phyloP scores from a whole-genome alignment of 1,140 invertebrate species.

The Drosophila parvula region DNA sequence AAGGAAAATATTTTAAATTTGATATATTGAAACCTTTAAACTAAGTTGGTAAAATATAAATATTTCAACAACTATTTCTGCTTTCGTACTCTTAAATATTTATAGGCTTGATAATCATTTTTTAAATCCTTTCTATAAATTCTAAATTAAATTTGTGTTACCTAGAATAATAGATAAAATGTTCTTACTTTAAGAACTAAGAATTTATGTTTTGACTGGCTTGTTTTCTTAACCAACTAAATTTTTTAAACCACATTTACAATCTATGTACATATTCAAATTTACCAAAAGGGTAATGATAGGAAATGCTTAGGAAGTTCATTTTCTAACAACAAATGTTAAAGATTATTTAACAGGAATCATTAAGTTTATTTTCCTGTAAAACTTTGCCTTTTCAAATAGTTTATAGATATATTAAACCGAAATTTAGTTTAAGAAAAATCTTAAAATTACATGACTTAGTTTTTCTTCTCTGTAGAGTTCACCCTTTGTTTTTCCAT shows the following conservation, averaged over 20 bases:
- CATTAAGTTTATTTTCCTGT: not conserved
- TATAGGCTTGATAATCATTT: not conserved
- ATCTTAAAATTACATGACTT: too few relatives aligned
- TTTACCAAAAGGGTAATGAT: too few relatives aligned
- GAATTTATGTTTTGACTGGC: not conserved
- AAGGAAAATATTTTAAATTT: not conserved
- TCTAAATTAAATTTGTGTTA: not conserved
- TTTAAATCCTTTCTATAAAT: not conserved
- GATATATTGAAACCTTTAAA: too few relatives aligned
- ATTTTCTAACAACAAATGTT: too few relatives aligned
- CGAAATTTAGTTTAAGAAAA: fast-evolving
- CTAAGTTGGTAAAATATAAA: too few relatives aligned
- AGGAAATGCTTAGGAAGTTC: too few relatives aligned
- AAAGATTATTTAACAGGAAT: too few relatives aligned
- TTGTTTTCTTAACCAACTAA: not conserved
- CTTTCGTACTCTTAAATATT: not conserved
- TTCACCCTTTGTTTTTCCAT: conserved; percentile 1
- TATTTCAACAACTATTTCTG: too few relatives aligned
- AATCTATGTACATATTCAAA: not conserved
- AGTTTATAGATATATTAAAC: not conserved
- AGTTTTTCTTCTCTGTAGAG: not conserved
- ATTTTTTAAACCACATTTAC: not conserved
- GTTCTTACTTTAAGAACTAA: not conserved
- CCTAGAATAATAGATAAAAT: not conserved
- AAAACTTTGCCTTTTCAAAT: not conserved